A percentile compares a stretch with the other conserved stretches of the same genome.
These are phyloP conservation scores for Pseudorectes ferrugineus DNA, from an alignment of 2,113 vertebrate species.

Conservation along the genomic window DNA sequence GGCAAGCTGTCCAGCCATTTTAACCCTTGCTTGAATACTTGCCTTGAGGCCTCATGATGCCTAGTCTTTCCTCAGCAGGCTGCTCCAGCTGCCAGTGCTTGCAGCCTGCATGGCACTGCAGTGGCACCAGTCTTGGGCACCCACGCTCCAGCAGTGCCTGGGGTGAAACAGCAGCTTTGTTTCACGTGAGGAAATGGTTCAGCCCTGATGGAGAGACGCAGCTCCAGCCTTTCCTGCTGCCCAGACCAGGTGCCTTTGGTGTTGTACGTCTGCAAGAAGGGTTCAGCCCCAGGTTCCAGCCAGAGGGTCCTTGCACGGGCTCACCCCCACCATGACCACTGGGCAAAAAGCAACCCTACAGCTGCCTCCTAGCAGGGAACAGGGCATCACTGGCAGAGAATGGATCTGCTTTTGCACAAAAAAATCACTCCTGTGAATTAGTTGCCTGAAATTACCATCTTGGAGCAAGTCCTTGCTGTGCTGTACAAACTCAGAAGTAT, in stretches of 20 bases:
- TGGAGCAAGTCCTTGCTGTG: neutral
- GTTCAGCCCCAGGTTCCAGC: neutral
- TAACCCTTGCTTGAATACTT: neutral
- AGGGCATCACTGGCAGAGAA: neutral
- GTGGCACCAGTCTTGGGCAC: neutral
- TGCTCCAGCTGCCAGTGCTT: neutral
- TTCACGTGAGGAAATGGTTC: neutral
- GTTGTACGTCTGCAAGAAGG: neutral
- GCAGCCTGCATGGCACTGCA: neutral
- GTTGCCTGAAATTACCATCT: neutral
- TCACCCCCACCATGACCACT: rapidly evolving
- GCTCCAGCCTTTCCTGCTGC: neutral
- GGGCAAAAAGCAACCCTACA: rapidly evolving
- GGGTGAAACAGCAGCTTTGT: neutral
- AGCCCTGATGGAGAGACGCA: rapidly evolving
- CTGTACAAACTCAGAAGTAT: neutral
- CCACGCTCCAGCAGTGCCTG: rapidly evolving
- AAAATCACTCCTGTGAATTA: neutral
- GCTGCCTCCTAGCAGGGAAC: neutral
- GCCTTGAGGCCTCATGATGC: neutral
- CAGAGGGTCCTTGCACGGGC: rapidly evolving
- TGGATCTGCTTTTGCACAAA: neutral
- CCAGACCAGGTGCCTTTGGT: neutral
- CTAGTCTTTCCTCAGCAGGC: neutral
- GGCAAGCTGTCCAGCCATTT: neutral